Evolutionary conservation across 1,140 invertebrate species (phyloP).

Genomic region (Coptotermes formosanus): DNA sequence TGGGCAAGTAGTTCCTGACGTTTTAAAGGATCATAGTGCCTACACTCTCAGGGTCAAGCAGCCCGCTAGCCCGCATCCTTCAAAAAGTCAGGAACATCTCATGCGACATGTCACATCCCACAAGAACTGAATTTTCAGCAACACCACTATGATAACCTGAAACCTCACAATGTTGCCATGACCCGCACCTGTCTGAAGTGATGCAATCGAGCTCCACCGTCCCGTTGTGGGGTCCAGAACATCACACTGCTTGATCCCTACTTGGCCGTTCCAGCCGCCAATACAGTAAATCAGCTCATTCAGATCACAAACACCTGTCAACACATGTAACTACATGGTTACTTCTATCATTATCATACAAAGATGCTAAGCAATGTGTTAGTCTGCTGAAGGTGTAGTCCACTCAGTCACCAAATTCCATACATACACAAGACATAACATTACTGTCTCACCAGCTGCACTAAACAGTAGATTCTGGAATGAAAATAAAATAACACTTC

Average conservation of each 20-base stretch:
- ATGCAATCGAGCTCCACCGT: conserved; percentile 65
- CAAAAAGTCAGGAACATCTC: too few species aligned
- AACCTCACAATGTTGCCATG: conserved; percentile 1
- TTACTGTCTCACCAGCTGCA: neutral
- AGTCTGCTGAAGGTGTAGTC: too few species aligned
- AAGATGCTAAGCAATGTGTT: too few species aligned
- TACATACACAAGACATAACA: neutral
- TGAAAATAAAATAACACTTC: neutral
- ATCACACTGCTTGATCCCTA: conserved; percentile 72
- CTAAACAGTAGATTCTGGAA: neutral
- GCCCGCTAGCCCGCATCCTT: too few species aligned
- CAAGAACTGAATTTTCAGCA: too few species aligned
- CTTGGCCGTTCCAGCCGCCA: conserved; percentile 78
- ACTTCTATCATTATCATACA: too few species aligned
- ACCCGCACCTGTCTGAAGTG: conserved; percentile 59
- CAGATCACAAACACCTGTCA: conserved; percentile 66
- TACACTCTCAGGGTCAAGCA: too few species aligned
- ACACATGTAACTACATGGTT: neutral
- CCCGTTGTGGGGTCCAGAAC: conserved; percentile 62
- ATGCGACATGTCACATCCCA: too few species aligned
- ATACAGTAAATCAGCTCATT: conserved; percentile 72
- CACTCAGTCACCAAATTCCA: too few species aligned
- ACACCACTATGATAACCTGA: neutral
- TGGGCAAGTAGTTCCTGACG: too few species aligned
- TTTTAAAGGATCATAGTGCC: too few species aligned